Base-by-base conservation (phyloP, 2,797 vertebrate species). In the Xenops minutus region DNA sequence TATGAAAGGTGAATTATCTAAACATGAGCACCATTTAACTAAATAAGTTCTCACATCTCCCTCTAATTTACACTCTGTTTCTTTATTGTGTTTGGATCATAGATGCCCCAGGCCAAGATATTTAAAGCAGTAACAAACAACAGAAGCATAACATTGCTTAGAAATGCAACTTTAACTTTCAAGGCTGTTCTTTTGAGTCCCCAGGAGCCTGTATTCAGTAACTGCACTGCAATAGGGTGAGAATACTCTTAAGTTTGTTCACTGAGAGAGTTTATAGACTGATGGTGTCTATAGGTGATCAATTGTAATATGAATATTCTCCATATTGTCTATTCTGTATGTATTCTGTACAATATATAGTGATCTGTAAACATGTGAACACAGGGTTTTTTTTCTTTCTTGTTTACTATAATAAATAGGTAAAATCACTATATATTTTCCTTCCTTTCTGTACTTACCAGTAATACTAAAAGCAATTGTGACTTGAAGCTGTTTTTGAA, bases 221-320 rank as follows among this genome's bases (percentile, higher is more conserved):
- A 18, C 8, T 56, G 14, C 7, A 5, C 24, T 74, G 68, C 32
- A 66, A n/a, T 74, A 58, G 39, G 8, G 9, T 81, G 18, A 56
- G 29, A 44, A 27, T 13, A 34, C 21, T 69, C 66, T 66, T 3
- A 32, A 48, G 6, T 61, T 86, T 80, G 18, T 68, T 79, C 59
- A 36, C 17, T n/a, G 34, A 43, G 24, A 4, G 22, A 30, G 12
- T 82, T 32, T 71, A 26, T 32, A 62, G 36, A 27, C 27, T 1
- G 0, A 2, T 34, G 51, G 4, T 89, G 9, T 52, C 46, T 61
- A 1, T 4, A n/a, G 34, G 8, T 61, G 8, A 36, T 56, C 4
- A n/a, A 1, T 1, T 73, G 12, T 44, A 54, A 30, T 34, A 36
- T 23, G 26, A 61, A 12, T 62, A 64, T 48, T 61, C 46, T 73